Evolutionary conservation across 2,113 vertebrate species (phyloP).

Genomic region (Macaca nemestrina): DNA sequence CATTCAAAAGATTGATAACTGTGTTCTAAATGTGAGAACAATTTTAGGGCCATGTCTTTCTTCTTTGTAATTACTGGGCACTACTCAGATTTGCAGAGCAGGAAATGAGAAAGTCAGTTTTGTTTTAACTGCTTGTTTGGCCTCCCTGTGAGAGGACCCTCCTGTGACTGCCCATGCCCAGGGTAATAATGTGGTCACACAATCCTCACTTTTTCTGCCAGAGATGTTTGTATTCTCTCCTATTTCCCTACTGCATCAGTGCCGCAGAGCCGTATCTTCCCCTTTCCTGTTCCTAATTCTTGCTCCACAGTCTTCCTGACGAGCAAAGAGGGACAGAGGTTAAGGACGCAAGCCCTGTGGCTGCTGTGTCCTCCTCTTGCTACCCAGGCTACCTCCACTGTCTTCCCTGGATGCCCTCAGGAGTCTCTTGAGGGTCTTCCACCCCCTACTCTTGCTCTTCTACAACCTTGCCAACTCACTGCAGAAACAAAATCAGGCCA

Average conservation of each 20-base stretch:
- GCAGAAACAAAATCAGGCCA: background rate
- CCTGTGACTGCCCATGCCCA: background rate
- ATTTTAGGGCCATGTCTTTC: background rate
- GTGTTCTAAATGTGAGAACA: background rate
- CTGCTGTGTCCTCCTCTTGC: background rate
- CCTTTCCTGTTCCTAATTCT: background rate
- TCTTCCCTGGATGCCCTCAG: background rate
- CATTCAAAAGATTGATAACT: background rate
- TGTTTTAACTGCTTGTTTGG: background rate
- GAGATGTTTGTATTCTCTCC: background rate
- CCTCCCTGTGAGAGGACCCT: background rate
- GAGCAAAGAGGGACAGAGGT: background rate
- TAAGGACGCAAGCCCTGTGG: too few species aligned
- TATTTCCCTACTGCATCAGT: rapidly evolving
- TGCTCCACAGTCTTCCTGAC: background rate
- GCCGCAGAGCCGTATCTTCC: background rate
- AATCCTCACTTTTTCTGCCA: background rate
- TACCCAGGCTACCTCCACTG: background rate
- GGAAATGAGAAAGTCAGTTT: background rate
- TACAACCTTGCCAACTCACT: rapidly evolving
- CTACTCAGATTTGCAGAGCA: background rate
- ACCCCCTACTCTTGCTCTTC: background rate
- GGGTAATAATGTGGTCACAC: background rate
- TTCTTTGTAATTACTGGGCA: background rate
- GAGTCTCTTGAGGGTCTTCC: too few species aligned